Percentiles rank a stretch among this genome's conserved stretches.
These are phyloP conservation scores for Athene noctua DNA, from an alignment of 2,113 vertebrate species.

Conservation along the genomic window DNA sequence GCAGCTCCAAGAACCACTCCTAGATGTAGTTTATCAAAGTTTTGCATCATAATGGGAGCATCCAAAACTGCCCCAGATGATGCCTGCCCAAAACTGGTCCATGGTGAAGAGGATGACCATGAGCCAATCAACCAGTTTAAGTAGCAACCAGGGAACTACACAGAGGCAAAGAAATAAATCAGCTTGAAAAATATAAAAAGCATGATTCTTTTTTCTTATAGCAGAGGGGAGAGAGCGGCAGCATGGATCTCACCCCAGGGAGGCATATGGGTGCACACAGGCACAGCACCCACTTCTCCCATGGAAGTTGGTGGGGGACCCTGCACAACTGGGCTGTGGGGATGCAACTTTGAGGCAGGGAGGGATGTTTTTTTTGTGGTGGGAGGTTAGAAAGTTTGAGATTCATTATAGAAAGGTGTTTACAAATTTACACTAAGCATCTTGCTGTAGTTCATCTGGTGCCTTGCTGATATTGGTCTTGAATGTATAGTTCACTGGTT, in stretches of 20 bases:
- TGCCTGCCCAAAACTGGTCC: background rate
- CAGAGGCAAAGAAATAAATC: background rate
- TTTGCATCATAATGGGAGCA: accelerated
- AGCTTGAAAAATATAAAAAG: background rate
- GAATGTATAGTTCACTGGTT: background rate
- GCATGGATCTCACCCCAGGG: background rate
- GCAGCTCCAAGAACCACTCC: background rate
- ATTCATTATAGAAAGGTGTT: background rate
- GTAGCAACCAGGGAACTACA: background rate
- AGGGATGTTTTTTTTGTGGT: background rate
- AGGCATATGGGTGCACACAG: background rate
- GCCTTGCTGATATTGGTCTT: background rate
- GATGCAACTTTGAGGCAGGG: background rate
- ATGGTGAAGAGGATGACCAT: background rate
- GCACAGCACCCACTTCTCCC: background rate
- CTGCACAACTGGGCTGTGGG: accelerated
- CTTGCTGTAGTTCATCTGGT: background rate
- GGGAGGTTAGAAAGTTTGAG: background rate
- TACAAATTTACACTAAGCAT: background rate
- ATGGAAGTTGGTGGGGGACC: background rate
- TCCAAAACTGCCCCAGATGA: background rate
- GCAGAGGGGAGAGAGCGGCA: background rate
- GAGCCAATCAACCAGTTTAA: background rate
- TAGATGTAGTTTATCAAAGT: background rate
- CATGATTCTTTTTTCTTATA: background rate